Conservation (phyloP, 1,140 invertebrate genomes). For the Psilanteris sp. region DNA sequence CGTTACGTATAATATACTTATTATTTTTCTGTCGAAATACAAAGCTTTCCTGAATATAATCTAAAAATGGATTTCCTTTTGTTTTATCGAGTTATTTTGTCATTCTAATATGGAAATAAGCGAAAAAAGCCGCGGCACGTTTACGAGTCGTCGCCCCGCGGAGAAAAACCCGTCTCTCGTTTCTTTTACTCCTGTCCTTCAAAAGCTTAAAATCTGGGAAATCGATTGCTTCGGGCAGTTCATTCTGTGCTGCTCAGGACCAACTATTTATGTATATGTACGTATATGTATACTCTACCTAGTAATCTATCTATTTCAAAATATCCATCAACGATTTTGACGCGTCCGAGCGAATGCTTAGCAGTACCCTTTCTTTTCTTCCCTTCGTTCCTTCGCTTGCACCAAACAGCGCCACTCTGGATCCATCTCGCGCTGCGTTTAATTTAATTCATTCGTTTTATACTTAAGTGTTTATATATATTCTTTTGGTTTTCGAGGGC, state of each 20-base stretch:
- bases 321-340: slow-evolving; percentile 59
- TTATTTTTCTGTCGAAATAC: slow-evolving; percentile 59
- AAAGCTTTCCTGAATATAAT: slow-evolving; percentile 64
- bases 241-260: slow-evolving; percentile 61
- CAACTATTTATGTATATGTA: slow-evolving; percentile 63
- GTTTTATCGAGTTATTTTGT: slow-evolving; percentile 42
- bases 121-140: slow-evolving; percentile 54
- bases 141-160: slow-evolving; percentile 46
- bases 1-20: slow-evolving; percentile 32
- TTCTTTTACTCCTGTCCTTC: slow-evolving; percentile 32
- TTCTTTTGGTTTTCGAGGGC: slow-evolving; percentile 55
- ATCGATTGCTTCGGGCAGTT: slow-evolving; percentile 63
- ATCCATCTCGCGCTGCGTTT: slow-evolving; percentile 8
- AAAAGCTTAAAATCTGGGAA: slow-evolving; percentile 61
- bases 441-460: slow-evolving; percentile 36
- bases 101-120: slow-evolving; percentile 63
- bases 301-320: slow-evolving; percentile 65
- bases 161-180: slow-evolving; percentile 46
- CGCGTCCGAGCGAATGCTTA: slow-evolving; percentile 24
- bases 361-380: slow-evolving; percentile 21
- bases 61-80: slow-evolving; percentile 58
- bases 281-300: slow-evolving; percentile 62
- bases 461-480: slow-evolving; percentile 42
- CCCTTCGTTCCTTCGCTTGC: slow-evolving; percentile 5
- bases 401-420: too few species aligned